Conservation (phyloP, 2,888 invertebrate genomes). For the Ischnus inquisitorius region DNA sequence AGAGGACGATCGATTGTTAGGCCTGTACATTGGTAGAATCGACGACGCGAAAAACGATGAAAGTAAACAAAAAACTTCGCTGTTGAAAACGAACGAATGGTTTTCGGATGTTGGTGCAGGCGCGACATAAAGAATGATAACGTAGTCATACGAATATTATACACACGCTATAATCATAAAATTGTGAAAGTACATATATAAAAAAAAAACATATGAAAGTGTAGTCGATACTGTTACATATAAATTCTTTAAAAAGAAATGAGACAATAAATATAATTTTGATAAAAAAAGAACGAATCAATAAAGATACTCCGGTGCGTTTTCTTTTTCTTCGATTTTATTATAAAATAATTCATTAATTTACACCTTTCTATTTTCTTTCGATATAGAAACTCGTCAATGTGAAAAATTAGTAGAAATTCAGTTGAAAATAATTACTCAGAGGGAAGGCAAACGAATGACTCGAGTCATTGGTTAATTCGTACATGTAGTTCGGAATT, state of each 20-base stretch:
- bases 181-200: conserved; percentile 79
- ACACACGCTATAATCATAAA: conserved; percentile 71
- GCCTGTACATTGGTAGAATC: conserved; percentile 57
- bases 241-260: conserved; percentile 82
- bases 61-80: conserved; percentile 10
- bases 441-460: conserved; percentile 23
- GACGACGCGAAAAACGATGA: conserved; percentile 28
- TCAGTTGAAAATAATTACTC: conserved; percentile 15
- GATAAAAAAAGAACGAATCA: conserved; percentile 74
- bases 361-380: background rate
- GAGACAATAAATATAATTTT: conserved; percentile 85
- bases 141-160: conserved; percentile 70
- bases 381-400: background rate
- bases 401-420: conserved; percentile 36
- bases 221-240: conserved; percentile 82
- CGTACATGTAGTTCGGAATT: conserved; percentile 12
- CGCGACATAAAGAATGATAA: conserved; percentile 70
- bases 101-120: conserved; percentile 78
- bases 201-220: conserved; percentile 75
- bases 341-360: conserved; percentile 36
- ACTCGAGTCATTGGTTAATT: conserved; percentile 32
- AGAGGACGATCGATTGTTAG: conserved; percentile 43
- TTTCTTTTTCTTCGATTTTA: conserved; percentile 35
- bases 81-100: conserved; percentile 75
- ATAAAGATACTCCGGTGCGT: conserved; percentile 19